Evolutionary conservation across 2,113 vertebrate species (phyloP), one percentile per base, ranked within the genome.

Genomic region (Nannospalax galili): DNA sequence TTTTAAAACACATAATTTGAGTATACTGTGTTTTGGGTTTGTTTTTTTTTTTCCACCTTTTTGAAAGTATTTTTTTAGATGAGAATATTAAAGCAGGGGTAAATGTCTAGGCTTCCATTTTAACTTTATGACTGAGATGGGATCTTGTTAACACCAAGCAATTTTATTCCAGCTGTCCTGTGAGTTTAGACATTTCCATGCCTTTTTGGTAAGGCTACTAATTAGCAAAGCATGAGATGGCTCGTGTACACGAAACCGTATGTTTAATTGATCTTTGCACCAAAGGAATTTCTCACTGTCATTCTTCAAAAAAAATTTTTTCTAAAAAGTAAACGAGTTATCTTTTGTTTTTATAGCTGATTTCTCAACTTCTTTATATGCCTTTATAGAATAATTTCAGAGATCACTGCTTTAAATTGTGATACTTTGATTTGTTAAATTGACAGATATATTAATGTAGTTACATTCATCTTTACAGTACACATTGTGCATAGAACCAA

Each of bases 201-300:
- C 92, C 97, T 98, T 98, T 98, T 96, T 96, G 93, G 86, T 97
- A 97, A 98, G 96, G 95, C 96, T 96, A 96, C 96, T 98, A 88
- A 75, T 98, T 98, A 96, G 98, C 95, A 98, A 96, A 98, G 94
- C 97, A 96, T 98, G 97, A 97, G 86, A 98, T 84, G 98, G 97
- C 95, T 98, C 96, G 97, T 72, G 90, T 97, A 45, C 40, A n/a
- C 96, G 75, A 97, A 98, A 95, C 85, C 90, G 62, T 97, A 92
- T 97, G 75, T 85, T 90, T 87, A 90, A 97, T 78, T 94, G 91
- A 92, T 97, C 98, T 64, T 97, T 97, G 93, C 93, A 98, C 84
- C 92, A 84, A 89, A 97, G 95, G 87, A 97, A 95, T 84, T 97
- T 95, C 98, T 97, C 94, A 96, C 97, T 69, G 56, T 97, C 92